Evolutionary conservation across 2,888 invertebrate genomes (phyloP).

Genomic region (Diadegma fenestrale): DNA sequence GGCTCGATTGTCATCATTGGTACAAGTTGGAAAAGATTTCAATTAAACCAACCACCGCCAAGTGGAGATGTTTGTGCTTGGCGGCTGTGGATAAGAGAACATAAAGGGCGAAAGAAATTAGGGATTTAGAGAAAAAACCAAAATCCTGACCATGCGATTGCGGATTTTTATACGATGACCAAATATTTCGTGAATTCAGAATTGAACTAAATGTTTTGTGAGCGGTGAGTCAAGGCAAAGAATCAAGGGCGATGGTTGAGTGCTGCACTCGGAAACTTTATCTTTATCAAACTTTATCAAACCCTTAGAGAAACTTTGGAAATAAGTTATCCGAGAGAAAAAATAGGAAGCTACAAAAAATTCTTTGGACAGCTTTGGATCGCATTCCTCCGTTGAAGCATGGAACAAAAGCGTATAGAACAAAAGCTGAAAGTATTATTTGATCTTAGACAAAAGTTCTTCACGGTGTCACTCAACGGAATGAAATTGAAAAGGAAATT

Average conservation of each 20-base stretch:
- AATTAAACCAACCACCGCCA: slow-evolving; percentile 79
- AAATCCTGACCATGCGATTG: not conserved
- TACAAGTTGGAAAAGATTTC: slow-evolving; percentile 74
- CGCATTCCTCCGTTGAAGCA: not conserved
- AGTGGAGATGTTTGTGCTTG: slow-evolving; percentile 75
- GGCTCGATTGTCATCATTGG: slow-evolving; percentile 46
- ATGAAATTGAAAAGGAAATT: not conserved
- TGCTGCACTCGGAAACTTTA: not conserved
- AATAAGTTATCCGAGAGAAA: not conserved
- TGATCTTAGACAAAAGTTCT: not conserved
- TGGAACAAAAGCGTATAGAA: not conserved
- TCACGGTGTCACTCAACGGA: not conserved
- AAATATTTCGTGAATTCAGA: not conserved
- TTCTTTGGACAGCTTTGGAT: not conserved
- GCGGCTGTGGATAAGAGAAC: slow-evolving; percentile 66
- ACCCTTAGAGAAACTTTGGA: not conserved
- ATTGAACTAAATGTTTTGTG: not conserved
- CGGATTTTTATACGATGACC: not conserved
- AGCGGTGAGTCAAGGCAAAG: not conserved
- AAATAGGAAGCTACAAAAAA: not conserved
- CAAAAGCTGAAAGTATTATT: not conserved
- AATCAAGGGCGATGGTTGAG: not conserved
- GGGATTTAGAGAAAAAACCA: slow-evolving; percentile 6
- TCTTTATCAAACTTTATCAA: not conserved
- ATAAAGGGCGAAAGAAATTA: slow-evolving; percentile 36